Evolutionary conservation across 2,888 invertebrate species (phyloP), one percentile per base, ranked within the genome.

Genomic region (Stratiomys singularior): DNA sequence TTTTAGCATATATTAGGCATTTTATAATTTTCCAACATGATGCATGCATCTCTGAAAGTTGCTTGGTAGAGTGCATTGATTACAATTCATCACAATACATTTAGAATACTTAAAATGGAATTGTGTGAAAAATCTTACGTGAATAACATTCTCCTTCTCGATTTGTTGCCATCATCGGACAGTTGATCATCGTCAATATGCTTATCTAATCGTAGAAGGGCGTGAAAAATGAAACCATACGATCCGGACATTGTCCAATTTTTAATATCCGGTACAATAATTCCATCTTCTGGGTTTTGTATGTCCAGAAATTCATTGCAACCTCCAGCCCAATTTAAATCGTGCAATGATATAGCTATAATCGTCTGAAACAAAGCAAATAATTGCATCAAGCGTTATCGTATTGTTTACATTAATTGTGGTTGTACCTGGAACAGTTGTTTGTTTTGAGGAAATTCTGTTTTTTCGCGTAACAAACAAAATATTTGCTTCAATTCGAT

Each of bases 141-240:
- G 81, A 89, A 88, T 30, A 91, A 82, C 84, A 90, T 90, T 72
- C 90, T 84, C 0, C 90, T 85, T 78, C 83, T 84, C 74, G 83
- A 83, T 77, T 83, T 81, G 13, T 81, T 74, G 1, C 37, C 74
- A 3, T 11, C 23, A 23, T 74, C 74, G 25, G 9, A 9, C 7
- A 28, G 25, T 7, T 21, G n/a, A 21, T 74, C 74, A 78, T 83
- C 64, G 18, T 78, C 77, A 27, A 77, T 58, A 30, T 83, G 81
- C 37, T 83, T 83, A 82, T 89, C 88, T 21, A 91, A 84, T 67
- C 89, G 88, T 9, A 91, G 81, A 86, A 91, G 89, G 37, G 89
- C 87, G 82, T 90, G 90, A 81, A 91, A 90, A 30, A 89, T 88
- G 82, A 91, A 90, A n/a, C 90, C 90, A 82, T 87, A 88, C 1